Percentiles rank a stretch among this genome's conserved stretches.
Conservation (phyloP, 2,797 vertebrate genomes). For the Amphiprion clarkii region DNA sequence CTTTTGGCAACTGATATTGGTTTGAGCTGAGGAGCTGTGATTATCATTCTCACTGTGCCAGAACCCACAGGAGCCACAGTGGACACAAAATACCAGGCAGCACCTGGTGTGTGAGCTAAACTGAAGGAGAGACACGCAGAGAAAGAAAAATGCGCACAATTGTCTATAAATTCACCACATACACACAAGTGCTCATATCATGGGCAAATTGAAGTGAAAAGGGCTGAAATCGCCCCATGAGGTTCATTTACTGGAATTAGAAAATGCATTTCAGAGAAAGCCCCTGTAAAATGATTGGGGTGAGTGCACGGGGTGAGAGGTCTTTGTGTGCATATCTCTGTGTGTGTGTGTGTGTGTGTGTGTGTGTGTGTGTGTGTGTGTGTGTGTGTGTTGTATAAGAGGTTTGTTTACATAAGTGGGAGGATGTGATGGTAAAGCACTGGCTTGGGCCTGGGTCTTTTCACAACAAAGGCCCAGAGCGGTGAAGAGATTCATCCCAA, state of each 20-base stretch:
- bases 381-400: slow-evolving; percentile 27
- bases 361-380: slow-evolving; percentile 3
- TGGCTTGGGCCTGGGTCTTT: slow-evolving; percentile 58
- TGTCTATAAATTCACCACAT: slow-evolving; percentile 23
- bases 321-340: slow-evolving; percentile 9
- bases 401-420: slow-evolving; percentile 69
- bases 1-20: slow-evolving; percentile 64
- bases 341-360: slow-evolving; percentile 4
- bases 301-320: slow-evolving; percentile 13
- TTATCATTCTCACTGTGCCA: slow-evolving; percentile 73
- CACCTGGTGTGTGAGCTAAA: slow-evolving; percentile 78
- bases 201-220: slow-evolving; percentile 23
- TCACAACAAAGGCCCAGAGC: slow-evolving; percentile 65
- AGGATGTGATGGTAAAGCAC: slow-evolving; percentile 74
- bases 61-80: slow-evolving; percentile 58
- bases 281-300: slow-evolving; percentile 16
- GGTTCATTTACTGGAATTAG: slow-evolving; percentile 27
- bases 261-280: slow-evolving; percentile 25
- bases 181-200: slow-evolving; percentile 10
- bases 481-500: slow-evolving; percentile 67
- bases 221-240: slow-evolving; percentile 14
- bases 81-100: slow-evolving; percentile 72
- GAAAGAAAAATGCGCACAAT: slow-evolving; percentile 37
- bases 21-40: slow-evolving; percentile 61
- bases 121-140: slow-evolving; percentile 37